These are phyloP conservation scores for Drosophila triauraria DNA, from an alignment of 1,140 invertebrate genomes.

Conservation along the genomic window DNA sequence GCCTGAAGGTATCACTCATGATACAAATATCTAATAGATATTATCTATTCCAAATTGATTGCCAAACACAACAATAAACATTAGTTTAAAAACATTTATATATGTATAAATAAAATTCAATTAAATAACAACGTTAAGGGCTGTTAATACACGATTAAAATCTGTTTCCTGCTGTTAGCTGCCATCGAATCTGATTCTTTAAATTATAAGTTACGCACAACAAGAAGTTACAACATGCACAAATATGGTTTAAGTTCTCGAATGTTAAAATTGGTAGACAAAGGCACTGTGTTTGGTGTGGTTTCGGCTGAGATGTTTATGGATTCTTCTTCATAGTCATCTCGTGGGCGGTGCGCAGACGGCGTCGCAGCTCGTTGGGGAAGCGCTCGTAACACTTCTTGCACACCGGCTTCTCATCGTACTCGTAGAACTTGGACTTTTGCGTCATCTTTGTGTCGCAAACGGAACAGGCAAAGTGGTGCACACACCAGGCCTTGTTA, in stretches of 20 bases:
- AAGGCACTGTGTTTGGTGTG: conserved; percentile 67
- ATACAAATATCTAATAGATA: not conserved
- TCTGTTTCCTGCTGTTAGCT: conserved; percentile 41
- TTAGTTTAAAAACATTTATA: conserved; percentile 65
- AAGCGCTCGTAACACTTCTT: conserved; percentile 99
- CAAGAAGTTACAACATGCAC: conserved; percentile 36
- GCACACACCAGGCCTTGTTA: conserved; percentile 99
- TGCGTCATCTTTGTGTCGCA: conserved; percentile 99
- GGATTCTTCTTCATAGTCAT: conserved; percentile 86
- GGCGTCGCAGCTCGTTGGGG: conserved; percentile 96
- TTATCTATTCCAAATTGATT: not conserved
- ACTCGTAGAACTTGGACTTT: conserved; percentile 99
- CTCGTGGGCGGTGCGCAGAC: conserved; percentile 92
- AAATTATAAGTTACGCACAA: conserved; percentile 61
- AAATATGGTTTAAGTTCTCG: conserved; percentile 51
- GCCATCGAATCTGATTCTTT: conserved; percentile 31
- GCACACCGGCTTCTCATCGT: conserved; percentile 98
- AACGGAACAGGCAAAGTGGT: conserved; percentile 99
- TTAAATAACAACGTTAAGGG: conserved; percentile 74
- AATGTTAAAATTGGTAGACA: conserved; percentile 54
- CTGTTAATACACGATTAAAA: conserved; percentile 56
- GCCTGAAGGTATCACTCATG: too few relatives aligned
- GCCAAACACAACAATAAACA: conserved; percentile 1
- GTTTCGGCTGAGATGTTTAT: conserved; percentile 31
- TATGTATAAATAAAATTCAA: conserved; percentile 74